These are phyloP conservation scores for Prionace glauca DNA, from an alignment of 2,797 vertebrate genomes.

Conservation along the genomic window DNA sequence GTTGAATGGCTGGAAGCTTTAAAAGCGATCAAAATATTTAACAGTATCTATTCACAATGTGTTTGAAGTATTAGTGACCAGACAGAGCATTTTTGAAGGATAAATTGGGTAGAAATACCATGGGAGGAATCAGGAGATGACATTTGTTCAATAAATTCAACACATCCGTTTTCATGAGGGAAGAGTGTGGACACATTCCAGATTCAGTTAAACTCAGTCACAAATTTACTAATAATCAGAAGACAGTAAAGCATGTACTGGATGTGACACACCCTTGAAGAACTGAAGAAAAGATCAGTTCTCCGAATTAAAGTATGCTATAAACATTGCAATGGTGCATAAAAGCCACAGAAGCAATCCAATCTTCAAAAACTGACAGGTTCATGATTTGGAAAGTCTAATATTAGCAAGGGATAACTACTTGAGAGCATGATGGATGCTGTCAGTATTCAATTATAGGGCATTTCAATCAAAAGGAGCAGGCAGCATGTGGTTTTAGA, in stretches of 20 bases:
- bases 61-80: neutral
- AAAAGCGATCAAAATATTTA: neutral
- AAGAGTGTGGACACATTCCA: neutral
- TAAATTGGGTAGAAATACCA: neutral
- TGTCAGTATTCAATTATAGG: neutral
- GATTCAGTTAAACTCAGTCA: neutral
- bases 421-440: neutral
- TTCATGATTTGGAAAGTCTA: neutral
- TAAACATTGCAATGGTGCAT: neutral
- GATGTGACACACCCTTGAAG: neutral
- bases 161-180: neutral
- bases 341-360: neutral
- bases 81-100: neutral
- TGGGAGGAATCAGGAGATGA: neutral
- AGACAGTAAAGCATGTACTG: neutral
- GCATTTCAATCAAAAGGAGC: neutral
- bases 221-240: neutral
- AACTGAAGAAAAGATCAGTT: neutral
- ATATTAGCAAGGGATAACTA: neutral
- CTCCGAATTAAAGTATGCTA: neutral
- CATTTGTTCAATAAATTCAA: neutral
- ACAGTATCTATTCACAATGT: neutral
- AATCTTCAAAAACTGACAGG: neutral
- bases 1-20: neutral
- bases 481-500: neutral